Percentiles rank a stretch among this genome's conserved stretches.
Conservation (phyloP, 2,888 invertebrate genomes). For the Salpingus planirostris region DNA sequence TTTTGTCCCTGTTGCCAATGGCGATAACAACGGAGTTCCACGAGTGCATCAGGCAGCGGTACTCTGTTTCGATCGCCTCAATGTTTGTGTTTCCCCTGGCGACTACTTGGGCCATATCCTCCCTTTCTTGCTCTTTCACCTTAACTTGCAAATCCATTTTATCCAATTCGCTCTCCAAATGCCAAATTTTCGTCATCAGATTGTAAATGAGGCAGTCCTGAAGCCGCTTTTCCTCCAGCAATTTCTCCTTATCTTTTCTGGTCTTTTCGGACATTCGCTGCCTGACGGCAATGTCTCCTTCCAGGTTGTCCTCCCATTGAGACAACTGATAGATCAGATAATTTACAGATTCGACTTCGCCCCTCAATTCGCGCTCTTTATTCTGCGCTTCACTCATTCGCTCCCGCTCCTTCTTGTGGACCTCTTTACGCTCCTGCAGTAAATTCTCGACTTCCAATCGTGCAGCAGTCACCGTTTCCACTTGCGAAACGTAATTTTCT, state of each 20-base stretch:
- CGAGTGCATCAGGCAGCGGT: conserved; percentile 57
- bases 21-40: conserved; percentile 69
- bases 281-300: conserved; percentile 53
- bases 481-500: conserved; percentile 47
- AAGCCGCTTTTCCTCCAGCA: conserved; percentile 50
- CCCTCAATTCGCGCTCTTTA: conserved; percentile 46
- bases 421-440: conserved; percentile 42
- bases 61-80: conserved; percentile 61
- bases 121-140: conserved; percentile 56
- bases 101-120: conserved; percentile 49
- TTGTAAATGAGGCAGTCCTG: conserved; percentile 52
- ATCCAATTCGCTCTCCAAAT: conserved; percentile 56
- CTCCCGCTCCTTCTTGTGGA: conserved; percentile 42
- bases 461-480: conserved; percentile 45
- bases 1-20: conserved; percentile 59
- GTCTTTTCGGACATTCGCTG: conserved; percentile 59
- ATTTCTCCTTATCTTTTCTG: conserved; percentile 45
- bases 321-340: conserved; percentile 50
- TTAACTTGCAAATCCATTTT: conserved; percentile 55
- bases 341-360: conserved; percentile 51
- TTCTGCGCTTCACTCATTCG: conserved; percentile 43
- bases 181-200: conserved; percentile 61
- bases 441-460: conserved; percentile 46
- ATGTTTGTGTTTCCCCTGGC: conserved; percentile 64
- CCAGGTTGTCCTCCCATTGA: conserved; percentile 55